Conservation (phyloP, 2,113 vertebrate species). For the Phylloscopus trochiloides region DNA sequence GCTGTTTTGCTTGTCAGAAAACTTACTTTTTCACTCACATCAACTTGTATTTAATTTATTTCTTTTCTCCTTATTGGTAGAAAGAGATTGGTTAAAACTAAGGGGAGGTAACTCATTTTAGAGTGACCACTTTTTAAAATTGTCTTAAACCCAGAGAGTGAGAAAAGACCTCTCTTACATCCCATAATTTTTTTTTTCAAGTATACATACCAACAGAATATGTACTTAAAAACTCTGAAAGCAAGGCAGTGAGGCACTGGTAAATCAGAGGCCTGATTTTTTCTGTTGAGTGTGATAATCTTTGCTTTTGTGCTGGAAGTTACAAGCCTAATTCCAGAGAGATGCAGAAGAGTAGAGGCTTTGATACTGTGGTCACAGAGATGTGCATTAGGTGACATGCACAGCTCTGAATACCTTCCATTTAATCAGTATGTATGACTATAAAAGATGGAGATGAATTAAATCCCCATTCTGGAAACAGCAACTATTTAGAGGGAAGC, state of each 20-base stretch:
- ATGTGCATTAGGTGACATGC: not conserved
- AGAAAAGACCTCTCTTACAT: not conserved
- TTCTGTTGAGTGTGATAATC: not conserved
- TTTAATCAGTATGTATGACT: rapidly evolving
- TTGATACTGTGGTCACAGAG: not conserved
- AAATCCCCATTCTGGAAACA: not conserved
- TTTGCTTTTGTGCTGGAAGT: not conserved
- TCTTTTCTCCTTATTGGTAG: not conserved
- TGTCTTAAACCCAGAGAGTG: not conserved
- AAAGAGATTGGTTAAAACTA: not conserved
- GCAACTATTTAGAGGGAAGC: not conserved
- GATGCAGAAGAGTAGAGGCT: not conserved
- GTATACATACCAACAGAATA: not conserved
- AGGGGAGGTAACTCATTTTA: not conserved
- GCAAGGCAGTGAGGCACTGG: not conserved
- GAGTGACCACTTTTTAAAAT: not conserved
- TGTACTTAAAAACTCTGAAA: not conserved
- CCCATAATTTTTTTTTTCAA: not conserved
- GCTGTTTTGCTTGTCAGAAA: not conserved
- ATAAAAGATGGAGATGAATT: not conserved
- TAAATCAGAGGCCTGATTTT: not conserved
- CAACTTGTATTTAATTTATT: not conserved
- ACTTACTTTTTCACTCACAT: not conserved
- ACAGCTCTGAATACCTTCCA: not conserved
- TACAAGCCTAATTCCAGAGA: not conserved